A percentile compares a stretch with the other conserved stretches of the same genome.
Evolutionary conservation across 2,113 vertebrate genomes (phyloP).

Genomic region (Pitta sordida): DNA sequence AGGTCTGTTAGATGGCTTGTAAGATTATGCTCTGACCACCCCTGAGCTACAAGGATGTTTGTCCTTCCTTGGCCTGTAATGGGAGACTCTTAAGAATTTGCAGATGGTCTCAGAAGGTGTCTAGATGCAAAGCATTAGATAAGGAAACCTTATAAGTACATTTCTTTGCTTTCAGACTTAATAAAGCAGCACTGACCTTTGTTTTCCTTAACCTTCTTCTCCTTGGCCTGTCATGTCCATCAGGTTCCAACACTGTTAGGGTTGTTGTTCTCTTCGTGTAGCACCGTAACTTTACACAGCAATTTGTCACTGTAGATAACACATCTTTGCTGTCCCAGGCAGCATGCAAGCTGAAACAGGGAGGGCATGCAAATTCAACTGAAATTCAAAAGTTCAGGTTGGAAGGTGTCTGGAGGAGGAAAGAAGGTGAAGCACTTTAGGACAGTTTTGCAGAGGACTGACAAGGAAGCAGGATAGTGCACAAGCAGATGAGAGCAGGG

Average conservation of each 20-base stretch:
- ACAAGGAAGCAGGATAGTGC: not conserved
- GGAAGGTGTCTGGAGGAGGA: not conserved
- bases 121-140: not conserved
- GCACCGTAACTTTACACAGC: not conserved
- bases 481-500: not conserved
- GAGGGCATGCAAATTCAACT: slow-evolving; percentile 2
- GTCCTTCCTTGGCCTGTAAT: not conserved
- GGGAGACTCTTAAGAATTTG: not conserved
- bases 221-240: not conserved
- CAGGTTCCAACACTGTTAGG: not conserved
- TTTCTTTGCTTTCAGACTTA: not conserved
- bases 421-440: not conserved
- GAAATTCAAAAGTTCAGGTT: not conserved
- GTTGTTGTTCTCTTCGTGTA: not conserved
- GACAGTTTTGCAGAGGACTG: not conserved
- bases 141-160: not conserved
- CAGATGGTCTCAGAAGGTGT: not conserved
- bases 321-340: not conserved
- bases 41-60: not conserved
- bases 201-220: not conserved
- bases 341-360: not conserved
- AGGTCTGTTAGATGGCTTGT: not conserved
- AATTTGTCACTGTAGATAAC: slow-evolving; percentile 37
- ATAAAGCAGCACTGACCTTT: not conserved
- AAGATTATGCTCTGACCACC: not conserved